Evolutionary conservation across 1,140 invertebrate genomes (phyloP).

Genomic region (Drosophila oshimai): DNA sequence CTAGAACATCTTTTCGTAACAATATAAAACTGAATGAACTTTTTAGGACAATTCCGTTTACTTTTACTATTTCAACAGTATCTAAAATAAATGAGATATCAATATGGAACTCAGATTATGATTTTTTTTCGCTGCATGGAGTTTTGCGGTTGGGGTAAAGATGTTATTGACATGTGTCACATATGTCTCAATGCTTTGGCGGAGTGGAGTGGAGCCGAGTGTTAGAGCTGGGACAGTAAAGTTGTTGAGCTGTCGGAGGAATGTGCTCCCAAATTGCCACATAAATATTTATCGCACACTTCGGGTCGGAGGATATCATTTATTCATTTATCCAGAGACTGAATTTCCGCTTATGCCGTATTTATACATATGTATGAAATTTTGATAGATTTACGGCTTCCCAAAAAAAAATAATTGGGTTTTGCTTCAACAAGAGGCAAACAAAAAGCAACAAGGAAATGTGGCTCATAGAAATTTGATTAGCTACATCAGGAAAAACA

Average conservation of each 20-base stretch:
- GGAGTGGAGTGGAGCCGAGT: not conserved
- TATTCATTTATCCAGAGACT: slow-evolving; percentile 45
- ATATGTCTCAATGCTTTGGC: slow-evolving; percentile 34
- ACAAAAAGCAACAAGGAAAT: slow-evolving; percentile 16
- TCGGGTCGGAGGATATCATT: slow-evolving; percentile 24
- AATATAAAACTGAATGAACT: too few relatives aligned
- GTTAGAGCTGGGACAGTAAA: not conserved
- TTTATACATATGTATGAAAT: slow-evolving; percentile 35
- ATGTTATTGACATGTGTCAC: slow-evolving; percentile 52
- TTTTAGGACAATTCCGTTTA: too few relatives aligned
- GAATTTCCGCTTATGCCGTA: slow-evolving; percentile 31
- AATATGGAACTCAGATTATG: not conserved
- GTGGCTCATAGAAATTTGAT: slow-evolving; percentile 43
- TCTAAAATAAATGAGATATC: too few relatives aligned
- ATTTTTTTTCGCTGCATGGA: not conserved
- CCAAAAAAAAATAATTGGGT: slow-evolving; percentile 30
- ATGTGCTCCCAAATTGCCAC: slow-evolving; percentile 57
- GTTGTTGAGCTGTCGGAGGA: slow-evolving; percentile 19
- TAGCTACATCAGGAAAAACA: slow-evolving; percentile 33
- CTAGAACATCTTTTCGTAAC: too few relatives aligned
- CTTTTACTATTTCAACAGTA: too few relatives aligned
- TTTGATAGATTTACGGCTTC: slow-evolving; percentile 45
- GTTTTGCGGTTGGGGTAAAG: slow-evolving; percentile 4
- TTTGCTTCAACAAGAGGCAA: not conserved
- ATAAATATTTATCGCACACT: slow-evolving; percentile 61